These are phyloP conservation scores for Aphaenogaster floridana DNA, from an alignment of 1,140 invertebrate genomes.

Conservation along the genomic window DNA sequence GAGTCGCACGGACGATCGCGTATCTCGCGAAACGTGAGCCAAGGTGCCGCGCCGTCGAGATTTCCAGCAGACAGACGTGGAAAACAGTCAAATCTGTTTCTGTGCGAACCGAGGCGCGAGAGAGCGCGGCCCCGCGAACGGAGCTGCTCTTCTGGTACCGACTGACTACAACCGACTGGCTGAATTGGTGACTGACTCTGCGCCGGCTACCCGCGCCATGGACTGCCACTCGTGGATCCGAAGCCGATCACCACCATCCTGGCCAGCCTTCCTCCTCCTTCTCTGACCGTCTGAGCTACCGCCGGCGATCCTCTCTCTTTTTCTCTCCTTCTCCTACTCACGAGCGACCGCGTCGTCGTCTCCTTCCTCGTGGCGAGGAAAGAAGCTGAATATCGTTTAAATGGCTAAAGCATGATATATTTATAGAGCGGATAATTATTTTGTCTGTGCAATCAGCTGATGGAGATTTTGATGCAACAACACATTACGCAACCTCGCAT, in stretches of 20 bases:
- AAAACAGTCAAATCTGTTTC: slow-evolving; percentile 23
- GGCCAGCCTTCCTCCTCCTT: slow-evolving; percentile 73
- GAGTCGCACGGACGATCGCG: not conserved
- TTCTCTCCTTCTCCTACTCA: slow-evolving; percentile 34
- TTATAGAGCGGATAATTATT: slow-evolving; percentile 40
- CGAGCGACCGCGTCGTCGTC: not conserved
- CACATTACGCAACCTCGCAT: not conserved
- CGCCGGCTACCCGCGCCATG: slow-evolving; percentile 70
- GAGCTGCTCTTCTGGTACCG: slow-evolving; percentile 50
- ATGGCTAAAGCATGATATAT: slow-evolving; percentile 14
- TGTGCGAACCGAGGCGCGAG: slow-evolving; percentile 40
- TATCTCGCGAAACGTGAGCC: not conserved
- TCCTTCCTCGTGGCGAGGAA: slow-evolving; percentile 48
- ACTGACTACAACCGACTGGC: slow-evolving; percentile 65
- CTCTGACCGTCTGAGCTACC: slow-evolving; percentile 53
- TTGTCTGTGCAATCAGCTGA: slow-evolving; percentile 43
- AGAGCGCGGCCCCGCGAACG: slow-evolving; percentile 55
- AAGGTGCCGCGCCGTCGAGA: not conserved
- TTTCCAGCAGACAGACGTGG: slow-evolving; percentile 15
- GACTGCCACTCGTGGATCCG: slow-evolving; percentile 71
- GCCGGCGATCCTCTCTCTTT: slow-evolving; percentile 67
- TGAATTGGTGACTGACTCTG: slow-evolving; percentile 70
- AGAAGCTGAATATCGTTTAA: slow-evolving; percentile 31
- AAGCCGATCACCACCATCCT: slow-evolving; percentile 74
- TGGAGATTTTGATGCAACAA: slow-evolving; percentile 23